Evolutionary conservation across 2,113 vertebrate species (phyloP), one percentile per base, ranked within the genome.

Genomic region (Ptilorrhoa leucosticta): DNA sequence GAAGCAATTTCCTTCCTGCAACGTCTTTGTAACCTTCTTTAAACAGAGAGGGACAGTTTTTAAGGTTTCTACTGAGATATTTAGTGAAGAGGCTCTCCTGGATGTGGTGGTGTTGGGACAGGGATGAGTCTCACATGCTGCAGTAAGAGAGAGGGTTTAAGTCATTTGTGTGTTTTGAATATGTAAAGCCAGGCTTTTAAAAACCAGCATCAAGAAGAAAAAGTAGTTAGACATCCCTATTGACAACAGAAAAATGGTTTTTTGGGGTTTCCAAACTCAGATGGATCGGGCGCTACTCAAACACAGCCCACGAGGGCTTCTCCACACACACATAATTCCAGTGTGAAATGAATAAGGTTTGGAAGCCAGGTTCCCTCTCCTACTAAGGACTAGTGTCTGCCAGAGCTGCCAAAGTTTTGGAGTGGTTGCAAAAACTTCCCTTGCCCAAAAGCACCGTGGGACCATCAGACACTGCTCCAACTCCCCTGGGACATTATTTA

Each of bases 101-200:
- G 45, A 20, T 16, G 27, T 7, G 20, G 5, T 58, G n/a, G 7
- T 39, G n/a, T 7, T 26, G 33, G 58, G 84, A 50, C 9, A 60
- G 37, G 2, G 37, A 66, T 51, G 63, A 83, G 42, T 42, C n/a
- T 17, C 31, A 28, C 0, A 0, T 5, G 31, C 53, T 69, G 69
- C 60, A 35, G 21, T 26, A 44, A 26, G 24, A 61, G 35, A 42
- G 22, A 54, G 23, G 22, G 28, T 53, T 95, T 48, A 51, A 56
- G 26, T 31, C 14, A 31, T 14, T 28, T 35, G 13, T 28, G 8
- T 9, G 9, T 31, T 83, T 35, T 56, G 65, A 69, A 70, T 2
- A 12, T 47, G 31, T 14, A 31, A 83, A 86, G 33, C 19, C 66
- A 76, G 31, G 21, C 45, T 87, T 92, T 69, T 51, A 42, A 51